These are phyloP conservation scores for Odontocolon sp. DNA, from an alignment of 2,888 invertebrate genomes.

Conservation along the genomic window DNA sequence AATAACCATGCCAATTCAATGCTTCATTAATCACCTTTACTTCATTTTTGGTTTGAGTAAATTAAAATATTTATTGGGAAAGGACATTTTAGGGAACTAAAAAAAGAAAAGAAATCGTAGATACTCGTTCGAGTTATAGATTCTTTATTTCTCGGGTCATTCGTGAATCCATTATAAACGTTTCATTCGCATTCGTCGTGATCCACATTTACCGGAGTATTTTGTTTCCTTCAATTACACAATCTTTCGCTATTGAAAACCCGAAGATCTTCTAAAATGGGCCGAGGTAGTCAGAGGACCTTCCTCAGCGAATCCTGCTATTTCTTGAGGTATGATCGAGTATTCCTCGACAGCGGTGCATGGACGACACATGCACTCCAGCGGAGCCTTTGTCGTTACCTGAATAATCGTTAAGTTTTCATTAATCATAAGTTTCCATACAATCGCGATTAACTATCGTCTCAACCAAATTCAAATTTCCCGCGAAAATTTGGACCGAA, in stretches of 20 bases:
- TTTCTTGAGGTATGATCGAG: slow-evolving; percentile 93
- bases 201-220: slow-evolving; percentile 5
- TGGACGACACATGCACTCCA: slow-evolving; percentile 97
- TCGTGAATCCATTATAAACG: slow-evolving; percentile 26
- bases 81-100: not conserved
- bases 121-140: not conserved
- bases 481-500: slow-evolving; percentile 20
- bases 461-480: slow-evolving; percentile 29
- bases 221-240: slow-evolving; percentile 16
- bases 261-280: slow-evolving; percentile 88
- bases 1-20: slow-evolving; percentile 69
- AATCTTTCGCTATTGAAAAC: slow-evolving; percentile 65
- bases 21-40: slow-evolving; percentile 33
- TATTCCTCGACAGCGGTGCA: slow-evolving; percentile 95
- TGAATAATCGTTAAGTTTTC: slow-evolving; percentile 76
- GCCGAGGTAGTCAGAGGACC: slow-evolving; percentile 87
- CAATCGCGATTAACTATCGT: not conserved
- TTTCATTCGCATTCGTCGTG: slow-evolving; percentile 35
- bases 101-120: not conserved
- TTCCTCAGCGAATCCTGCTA: slow-evolving; percentile 92
- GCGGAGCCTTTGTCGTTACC: slow-evolving; percentile 95
- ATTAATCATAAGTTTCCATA: not conserved
- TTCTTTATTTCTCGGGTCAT: slow-evolving; percentile 32
- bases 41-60: not conserved
- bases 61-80: not conserved